Evolutionary conservation across 2,113 vertebrate species (phyloP), one percentile per base, ranked within the genome.

Genomic region (Pseudolaguvia tuberculata): DNA sequence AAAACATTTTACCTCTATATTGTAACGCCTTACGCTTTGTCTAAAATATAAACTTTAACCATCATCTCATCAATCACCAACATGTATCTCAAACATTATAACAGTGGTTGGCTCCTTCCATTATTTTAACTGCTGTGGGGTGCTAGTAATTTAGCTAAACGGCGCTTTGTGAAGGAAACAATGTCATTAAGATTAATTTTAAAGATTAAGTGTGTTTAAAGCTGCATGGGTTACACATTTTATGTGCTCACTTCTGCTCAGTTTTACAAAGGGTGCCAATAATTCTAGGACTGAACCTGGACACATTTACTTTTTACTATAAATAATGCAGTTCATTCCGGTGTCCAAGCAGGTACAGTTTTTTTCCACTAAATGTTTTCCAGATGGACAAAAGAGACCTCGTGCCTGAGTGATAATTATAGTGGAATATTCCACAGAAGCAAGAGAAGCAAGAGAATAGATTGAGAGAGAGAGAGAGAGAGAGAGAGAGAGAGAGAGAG

Each of bases 351-450:
- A 65, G 55, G 73, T 68, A 73, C 39, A 42, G 39, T 42, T 42
- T 69, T n/a, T 75, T 75, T 65, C 53, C 53, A 56, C 20, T 31
- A 80, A 76, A 72, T 50, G 25, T 56, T 75, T 80, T 67, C 63
- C 73, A 77, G 74, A 73, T 70, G 56, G 55, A 69, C 63, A 73
- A 50, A 27, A 47, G 52, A 65, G 74, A 80, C 70, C 67, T 76
- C 67, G 27, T 48, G 51, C 56, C 62, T 73, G 55, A 73, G 76
- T 77, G 50, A 73, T 76, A 69, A 77, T 70, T 70, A 62, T 21
- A 23, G 56, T 55, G 56, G 56, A 77, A 70, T 77, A 55, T 80
- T 80, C 75, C 74, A 73, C 53, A 55, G 55, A 50, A 73, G 75
- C 48, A 70, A 4, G 6, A 42, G 31, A 15, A 21, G 51, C 17